Conservation (phyloP, 2,888 invertebrate genomes). For the Erebia palarica region DNA sequence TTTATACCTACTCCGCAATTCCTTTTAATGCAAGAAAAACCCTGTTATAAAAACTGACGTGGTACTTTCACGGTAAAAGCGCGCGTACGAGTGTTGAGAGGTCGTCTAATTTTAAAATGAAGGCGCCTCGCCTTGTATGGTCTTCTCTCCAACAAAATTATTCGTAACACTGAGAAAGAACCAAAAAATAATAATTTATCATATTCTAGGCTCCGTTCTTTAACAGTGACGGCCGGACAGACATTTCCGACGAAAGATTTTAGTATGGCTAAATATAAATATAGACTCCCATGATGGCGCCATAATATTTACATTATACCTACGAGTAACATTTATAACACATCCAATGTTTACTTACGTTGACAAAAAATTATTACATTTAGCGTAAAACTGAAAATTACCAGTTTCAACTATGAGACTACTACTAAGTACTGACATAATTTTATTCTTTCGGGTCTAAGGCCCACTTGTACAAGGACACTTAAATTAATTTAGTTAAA, state of each 20-base stretch:
- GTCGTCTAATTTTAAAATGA: too few relatives aligned
- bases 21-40: too few relatives aligned
- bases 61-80: too few relatives aligned
- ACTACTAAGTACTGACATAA: background rate
- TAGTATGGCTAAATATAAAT: slow-evolving; percentile 11
- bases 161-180: background rate
- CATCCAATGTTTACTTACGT: slow-evolving; percentile 3
- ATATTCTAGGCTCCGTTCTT: background rate
- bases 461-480: too few relatives aligned
- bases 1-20: too few relatives aligned
- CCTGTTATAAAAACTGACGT: too few relatives aligned
- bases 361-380: slow-evolving; percentile 17
- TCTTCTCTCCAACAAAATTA: too few relatives aligned
- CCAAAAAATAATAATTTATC: too few relatives aligned
- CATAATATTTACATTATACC: slow-evolving; percentile 4
- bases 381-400: slow-evolving; percentile 10
- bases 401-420: background rate
- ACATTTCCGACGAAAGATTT: slow-evolving; percentile 12
- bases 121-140: too few relatives aligned
- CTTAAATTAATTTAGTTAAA: too few relatives aligned
- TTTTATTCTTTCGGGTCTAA: background rate
- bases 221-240: slow-evolving; percentile 2
- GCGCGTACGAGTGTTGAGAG: too few relatives aligned
- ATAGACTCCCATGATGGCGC: slow-evolving; percentile 2
- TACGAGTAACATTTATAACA: background rate